Evolutionary conservation across 37 sponge, comb jelly and placozoan genomes (phyloP), one percentile per base, ranked within the genome.

Genomic region (Oscarella lobularis): DNA sequence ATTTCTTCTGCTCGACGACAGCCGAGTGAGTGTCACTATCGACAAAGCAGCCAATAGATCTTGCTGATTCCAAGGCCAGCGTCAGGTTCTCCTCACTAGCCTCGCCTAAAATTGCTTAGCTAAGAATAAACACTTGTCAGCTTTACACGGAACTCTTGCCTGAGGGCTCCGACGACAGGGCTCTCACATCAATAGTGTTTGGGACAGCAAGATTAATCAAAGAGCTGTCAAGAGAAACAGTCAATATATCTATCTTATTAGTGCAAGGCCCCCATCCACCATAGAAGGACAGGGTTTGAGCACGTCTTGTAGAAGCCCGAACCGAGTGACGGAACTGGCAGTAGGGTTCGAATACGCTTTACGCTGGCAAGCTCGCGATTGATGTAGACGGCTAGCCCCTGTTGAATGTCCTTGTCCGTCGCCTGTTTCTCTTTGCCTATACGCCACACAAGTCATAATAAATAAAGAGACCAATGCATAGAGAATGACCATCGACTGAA

Each of bases 71-170:
- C 0, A 86, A 55, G 4, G 81, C 86, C 0, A 92, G 55, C 0
- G 84, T 88, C 89, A 92, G 87, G 75, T 92, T 92, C 41, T 91
- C 92, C 40, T 81, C 55, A 0, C 76, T 41, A 0, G 87, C 89
- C 69, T 79, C 85, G 3, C 40, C 74, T 31, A 77, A 48, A 48
- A 48, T 48, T 48, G 9, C 9, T 48, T 48, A 48, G 20, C 60
- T 27, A 48, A 20, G 14, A 48, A 48, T 20, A 27, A 48, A 48
- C 20, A 27, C 9, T 48, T 20, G 9, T 20, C 9, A 27, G 9
- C 20, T 9, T 20, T 48, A 48, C 60, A 48, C 9, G 20, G 9
- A 48, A 27, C 60, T 48, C 20, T 48, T 48, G 60, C 9, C 9
- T 48, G 60, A n/a, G n/a, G n/a, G n/a, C n/a, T n/a, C n/a, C n/a